phyloP scores from a whole-genome alignment of 2,888 invertebrate genomes.

The Bugula neritina region DNA sequence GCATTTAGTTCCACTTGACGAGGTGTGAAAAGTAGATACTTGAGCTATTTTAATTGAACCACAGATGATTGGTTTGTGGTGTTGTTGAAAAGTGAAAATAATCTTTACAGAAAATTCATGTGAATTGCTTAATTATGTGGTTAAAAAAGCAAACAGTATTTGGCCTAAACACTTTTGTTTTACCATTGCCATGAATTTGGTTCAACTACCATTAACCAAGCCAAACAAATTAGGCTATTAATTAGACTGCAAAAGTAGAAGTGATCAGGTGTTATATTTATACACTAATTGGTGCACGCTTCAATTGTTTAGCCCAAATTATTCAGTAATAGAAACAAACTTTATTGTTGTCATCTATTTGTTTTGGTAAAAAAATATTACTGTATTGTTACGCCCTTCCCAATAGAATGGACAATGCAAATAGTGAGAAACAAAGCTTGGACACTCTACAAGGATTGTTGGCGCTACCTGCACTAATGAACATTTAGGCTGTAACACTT shows the following conservation, averaged over 20 bases:
- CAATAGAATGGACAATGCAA: background rate
- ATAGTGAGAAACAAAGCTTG: constrained; percentile 4
- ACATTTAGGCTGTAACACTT: background rate
- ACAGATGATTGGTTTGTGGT: constrained; percentile 4
- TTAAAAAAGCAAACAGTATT: constrained; percentile 26
- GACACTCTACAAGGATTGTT: background rate
- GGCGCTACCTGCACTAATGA: background rate
- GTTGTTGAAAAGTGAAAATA: background rate
- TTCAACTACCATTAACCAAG: background rate
- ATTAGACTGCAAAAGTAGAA: background rate
- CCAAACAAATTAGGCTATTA: constrained; percentile 24
- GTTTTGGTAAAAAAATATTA: constrained; percentile 7
- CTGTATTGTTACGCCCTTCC: constrained; percentile 8
- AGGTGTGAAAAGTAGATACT: background rate
- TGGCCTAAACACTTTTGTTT: constrained; percentile 8
- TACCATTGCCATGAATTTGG: background rate
- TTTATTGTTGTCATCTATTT: background rate
- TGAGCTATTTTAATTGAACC: constrained; percentile 13
- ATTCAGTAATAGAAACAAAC: background rate
- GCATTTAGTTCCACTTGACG: background rate
- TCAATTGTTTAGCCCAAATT: no score
- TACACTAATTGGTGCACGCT: constrained; percentile 7
- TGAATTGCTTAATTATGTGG: constrained; percentile 26
- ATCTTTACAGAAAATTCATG: background rate
- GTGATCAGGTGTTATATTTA: constrained; percentile 11